Evolutionary conservation across 2,797 vertebrate species (phyloP).

Genomic region (Typhlichthys eigenmanni): DNA sequence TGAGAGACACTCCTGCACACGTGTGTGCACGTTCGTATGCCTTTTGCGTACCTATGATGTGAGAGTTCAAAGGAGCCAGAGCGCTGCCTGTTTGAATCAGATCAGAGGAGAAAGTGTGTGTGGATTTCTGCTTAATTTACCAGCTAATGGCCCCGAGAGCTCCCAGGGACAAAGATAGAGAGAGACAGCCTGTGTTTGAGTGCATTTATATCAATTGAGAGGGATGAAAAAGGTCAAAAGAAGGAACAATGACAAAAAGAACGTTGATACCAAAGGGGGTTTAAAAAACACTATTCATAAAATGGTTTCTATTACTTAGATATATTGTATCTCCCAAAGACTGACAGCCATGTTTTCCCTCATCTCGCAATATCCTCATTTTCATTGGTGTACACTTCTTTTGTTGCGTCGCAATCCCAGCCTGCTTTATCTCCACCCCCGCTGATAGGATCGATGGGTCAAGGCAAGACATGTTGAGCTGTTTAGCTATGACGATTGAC

Average conservation of each 20-base stretch:
- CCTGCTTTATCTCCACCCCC: conserved; percentile 36
- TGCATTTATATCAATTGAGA: background rate
- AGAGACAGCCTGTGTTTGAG: background rate
- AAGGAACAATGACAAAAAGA: background rate
- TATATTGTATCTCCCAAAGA: conserved; percentile 17
- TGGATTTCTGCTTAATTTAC: conserved; percentile 1
- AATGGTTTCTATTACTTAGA: conserved; percentile 25
- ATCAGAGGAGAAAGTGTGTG: conserved; percentile 3
- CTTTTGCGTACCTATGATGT: background rate
- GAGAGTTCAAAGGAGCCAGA: conserved; percentile 5
- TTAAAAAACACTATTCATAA: conserved; percentile 9
- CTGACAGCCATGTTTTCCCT: conserved; percentile 36
- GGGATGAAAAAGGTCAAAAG: background rate
- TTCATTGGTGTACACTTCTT: conserved; percentile 36
- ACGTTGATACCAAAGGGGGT: background rate
- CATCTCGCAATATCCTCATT: conserved; percentile 36
- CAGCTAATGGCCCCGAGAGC: background rate
- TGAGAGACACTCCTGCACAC: background rate
- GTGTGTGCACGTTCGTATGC: conserved; percentile 2
- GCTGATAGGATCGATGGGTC: conserved; percentile 36
- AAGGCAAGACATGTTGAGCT: conserved; percentile 38
- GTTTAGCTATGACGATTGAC: conserved; percentile 48
- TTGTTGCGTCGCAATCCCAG: conserved; percentile 42
- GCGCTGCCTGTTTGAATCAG: conserved; percentile 8
- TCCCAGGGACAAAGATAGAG: background rate